Evolutionary conservation across 1,140 invertebrate genomes (phyloP), one percentile per base, ranked within the genome.

Genomic region (Euwallacea fornicatus): DNA sequence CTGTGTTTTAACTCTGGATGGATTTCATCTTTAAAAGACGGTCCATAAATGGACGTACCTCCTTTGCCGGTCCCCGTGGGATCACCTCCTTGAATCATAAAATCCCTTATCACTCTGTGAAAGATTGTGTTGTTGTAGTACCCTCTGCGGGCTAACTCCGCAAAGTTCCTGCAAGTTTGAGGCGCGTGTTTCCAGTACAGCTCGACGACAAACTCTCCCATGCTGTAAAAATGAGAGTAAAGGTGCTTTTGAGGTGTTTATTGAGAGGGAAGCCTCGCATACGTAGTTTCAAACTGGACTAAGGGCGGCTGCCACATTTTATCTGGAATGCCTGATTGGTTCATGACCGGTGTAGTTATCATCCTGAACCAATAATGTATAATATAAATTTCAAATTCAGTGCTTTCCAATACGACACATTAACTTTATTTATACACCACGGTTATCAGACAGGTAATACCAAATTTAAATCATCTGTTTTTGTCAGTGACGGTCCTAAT

Each of bases 121-220:
- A 99, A 99, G 78, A 96, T 96, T 7, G 94, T 94, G 67, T 92
- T 92, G 83, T 98, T 97, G 80, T 98, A 99, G 84, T 98, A 99
- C 41, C 96, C 95, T 79, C 96, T 85, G 72, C 94, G 84, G 0
- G 91, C 85, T 42, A 99, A 83, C 84, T 99, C 97, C 64, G 96
- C 96, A 85, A 99, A 99, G 82, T 99, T 99, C 78, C 93, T 85
- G 73, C 97, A 99, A 2, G 97, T 98, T 68, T 91, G 90, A 21
- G 97, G 96, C 7, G 96, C 91, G 83, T 99, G 96, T 83, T 97
- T 96, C 97, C 97, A 99, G 79, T 99, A 99, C 55, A 99, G 84
- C 82, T 99, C 97, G 50, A 98, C 83, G 0, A 89, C 86, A 42
- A 99, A 85, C 78, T 93, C 91, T 0, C 97, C 97, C 95, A 98